These are phyloP conservation scores for Lysandra coridon DNA, from an alignment of 2,888 invertebrate genomes.

Conservation along the genomic window DNA sequence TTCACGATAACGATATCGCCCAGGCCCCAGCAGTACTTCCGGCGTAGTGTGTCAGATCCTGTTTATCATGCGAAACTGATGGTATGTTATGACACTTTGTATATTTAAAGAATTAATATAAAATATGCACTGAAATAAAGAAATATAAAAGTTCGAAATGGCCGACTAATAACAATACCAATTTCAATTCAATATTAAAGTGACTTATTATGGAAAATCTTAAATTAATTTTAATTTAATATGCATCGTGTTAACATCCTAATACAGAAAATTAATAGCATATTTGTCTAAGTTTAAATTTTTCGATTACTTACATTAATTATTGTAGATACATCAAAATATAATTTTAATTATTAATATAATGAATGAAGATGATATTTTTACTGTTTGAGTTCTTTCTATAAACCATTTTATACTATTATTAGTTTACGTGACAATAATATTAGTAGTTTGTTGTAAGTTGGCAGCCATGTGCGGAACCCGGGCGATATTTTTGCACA, in stretches of 20 bases:
- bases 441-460: conserved; percentile 6
- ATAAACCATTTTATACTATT: not conserved
- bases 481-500: conserved; percentile 17
- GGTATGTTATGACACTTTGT: not conserved
- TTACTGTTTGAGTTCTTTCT: not conserved
- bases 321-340: too few relatives aligned
- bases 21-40: not conserved
- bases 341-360: too few relatives aligned
- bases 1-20: conserved; percentile 50
- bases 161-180: too few relatives aligned
- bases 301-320: too few relatives aligned
- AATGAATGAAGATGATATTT: too few relatives aligned
- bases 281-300: too few relatives aligned
- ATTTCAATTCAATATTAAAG: too few relatives aligned
- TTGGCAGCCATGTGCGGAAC: not conserved
- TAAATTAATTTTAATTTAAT: too few relatives aligned
- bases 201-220: too few relatives aligned
- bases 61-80: not conserved
- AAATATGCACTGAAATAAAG: not conserved
- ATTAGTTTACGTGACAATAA: not conserved
- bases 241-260: too few relatives aligned
- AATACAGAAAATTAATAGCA: too few relatives aligned
- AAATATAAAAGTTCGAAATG: too few relatives aligned
- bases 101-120: not conserved
- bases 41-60: conserved; percentile 3